These are phyloP conservation scores for Nymphicus hollandicus DNA, from an alignment of 2,113 vertebrate species.

Conservation along the genomic window DNA sequence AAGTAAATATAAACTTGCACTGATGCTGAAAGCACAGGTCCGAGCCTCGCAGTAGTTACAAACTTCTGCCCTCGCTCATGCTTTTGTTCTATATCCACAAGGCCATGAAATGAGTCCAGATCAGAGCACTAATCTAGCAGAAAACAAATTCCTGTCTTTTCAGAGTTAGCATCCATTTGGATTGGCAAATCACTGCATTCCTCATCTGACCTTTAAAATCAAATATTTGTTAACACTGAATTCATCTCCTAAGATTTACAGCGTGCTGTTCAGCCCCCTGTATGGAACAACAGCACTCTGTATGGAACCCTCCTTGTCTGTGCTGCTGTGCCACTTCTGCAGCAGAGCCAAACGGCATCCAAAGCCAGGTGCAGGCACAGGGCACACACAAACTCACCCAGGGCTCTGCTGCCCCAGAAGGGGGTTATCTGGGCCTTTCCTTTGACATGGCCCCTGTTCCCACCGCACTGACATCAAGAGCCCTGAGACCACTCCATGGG, in stretches of 20 bases:
- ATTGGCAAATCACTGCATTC: conserved; percentile 38
- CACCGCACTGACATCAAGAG: background rate
- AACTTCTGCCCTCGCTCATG: background rate
- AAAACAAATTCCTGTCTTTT: conserved; percentile 49
- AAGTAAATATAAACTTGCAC: background rate
- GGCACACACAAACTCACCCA: background rate
- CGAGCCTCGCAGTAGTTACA: background rate
- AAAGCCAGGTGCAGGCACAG: accelerated
- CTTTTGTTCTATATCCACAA: background rate
- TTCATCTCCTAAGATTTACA: conserved; percentile 14
- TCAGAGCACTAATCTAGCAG: background rate
- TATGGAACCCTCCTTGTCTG: background rate
- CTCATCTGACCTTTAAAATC: conserved; percentile 44
- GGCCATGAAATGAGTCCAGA: background rate
- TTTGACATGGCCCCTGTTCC: background rate
- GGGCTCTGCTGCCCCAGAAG: background rate
- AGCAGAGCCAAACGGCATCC: background rate
- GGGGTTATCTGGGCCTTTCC: background rate
- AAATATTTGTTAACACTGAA: conserved; percentile 27
- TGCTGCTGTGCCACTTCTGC: background rate
- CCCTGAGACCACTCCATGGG: background rate
- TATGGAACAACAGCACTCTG: background rate
- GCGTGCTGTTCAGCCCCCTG: background rate
- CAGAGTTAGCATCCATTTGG: conserved; percentile 17
- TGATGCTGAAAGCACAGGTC: background rate